Evolutionary conservation across 2,113 vertebrate species (phyloP), one percentile per base, ranked within the genome.

Genomic region (Halcyon senegalensis): DNA sequence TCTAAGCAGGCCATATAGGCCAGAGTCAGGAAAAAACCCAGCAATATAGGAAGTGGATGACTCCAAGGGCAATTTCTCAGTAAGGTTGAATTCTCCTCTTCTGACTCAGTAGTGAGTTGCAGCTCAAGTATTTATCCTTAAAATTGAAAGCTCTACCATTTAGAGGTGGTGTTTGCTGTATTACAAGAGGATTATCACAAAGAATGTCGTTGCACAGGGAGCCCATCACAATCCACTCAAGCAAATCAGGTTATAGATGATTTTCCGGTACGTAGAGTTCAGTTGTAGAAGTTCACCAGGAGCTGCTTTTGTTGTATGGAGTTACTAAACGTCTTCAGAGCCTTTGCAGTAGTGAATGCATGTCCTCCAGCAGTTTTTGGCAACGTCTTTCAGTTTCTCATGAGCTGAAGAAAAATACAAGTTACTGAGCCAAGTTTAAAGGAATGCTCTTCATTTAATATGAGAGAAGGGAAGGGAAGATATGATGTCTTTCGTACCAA

Each of bases 111-210:
- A 91, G 53, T 66, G 75, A 74, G 43, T 66, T 90, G 56, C 64
- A 87, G 66, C 64, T 91, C 68, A 60, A 85, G 48, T 56, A 79
- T 27, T 91, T 85, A 87, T 83, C 90, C 82, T 85, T 87, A 48
- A 48, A 85, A 90, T 37, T 56, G 70, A 90, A 83, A 85, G 67
- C 67, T 76, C 25, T 37, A 39, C 53, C 85, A 39, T 85, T 96
- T 56, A 60, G 62, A 83, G 62, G 35, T 76, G 18, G 27, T 35
- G 64, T 81, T 94, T 55, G 56, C 73, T 91, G 39, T 91, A 39
- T 69, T 83, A 87, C 75, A 76, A 73, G 82, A 59, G 69, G 87
- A 90, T 94, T 95, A 85, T 75, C 51, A 48, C 51, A 83, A 85
- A 59, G 25, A 82, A 53, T 88, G 82, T 56, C 27, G 58, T 60